Percentiles rank a stretch among this genome's conserved stretches.
Conservation (phyloP, 2,888 invertebrate species). For the Silvanus unidentatus region DNA sequence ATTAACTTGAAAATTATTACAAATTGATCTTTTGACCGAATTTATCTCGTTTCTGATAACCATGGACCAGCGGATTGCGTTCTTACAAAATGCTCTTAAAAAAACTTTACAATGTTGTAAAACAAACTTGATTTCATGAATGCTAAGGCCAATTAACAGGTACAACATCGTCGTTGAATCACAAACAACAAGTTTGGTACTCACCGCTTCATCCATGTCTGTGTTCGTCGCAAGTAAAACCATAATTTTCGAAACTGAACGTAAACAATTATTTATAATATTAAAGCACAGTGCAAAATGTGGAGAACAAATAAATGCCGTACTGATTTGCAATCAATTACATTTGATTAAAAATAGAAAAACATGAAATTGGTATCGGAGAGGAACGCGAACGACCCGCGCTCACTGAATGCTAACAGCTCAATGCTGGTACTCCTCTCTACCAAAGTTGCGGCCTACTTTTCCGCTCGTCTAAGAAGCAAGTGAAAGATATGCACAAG, state of each 20-base stretch:
- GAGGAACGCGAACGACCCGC: conserved; percentile 29
- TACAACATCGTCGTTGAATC: too few relatives aligned
- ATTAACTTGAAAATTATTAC: too few relatives aligned
- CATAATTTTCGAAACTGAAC: conserved; percentile 23
- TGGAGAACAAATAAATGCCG: not conserved
- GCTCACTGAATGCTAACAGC: conserved; percentile 35
- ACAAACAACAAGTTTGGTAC: conserved; percentile 14
- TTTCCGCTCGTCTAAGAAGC: conserved; percentile 30
- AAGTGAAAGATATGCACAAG: conserved; percentile 37
- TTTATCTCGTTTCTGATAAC: too few relatives aligned
- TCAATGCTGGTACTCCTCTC: conserved; percentile 37
- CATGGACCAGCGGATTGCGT: too few relatives aligned
- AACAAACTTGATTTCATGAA: too few relatives aligned
- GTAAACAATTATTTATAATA: not conserved
- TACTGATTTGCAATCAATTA: not conserved
- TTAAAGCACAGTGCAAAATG: not conserved
- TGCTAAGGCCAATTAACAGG: too few relatives aligned
- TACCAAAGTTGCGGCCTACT: conserved; percentile 38
- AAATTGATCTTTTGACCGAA: too few relatives aligned
- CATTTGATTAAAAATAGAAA: conserved; percentile 4
- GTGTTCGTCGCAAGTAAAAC: conserved; percentile 34
- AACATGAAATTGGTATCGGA: conserved; percentile 6
- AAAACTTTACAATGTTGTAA: too few relatives aligned
- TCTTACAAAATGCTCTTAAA: too few relatives aligned
- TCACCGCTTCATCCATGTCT: conserved; percentile 37